phyloP scores from a whole-genome alignment of 2,797 vertebrate genomes.

The Ispidina picta region DNA sequence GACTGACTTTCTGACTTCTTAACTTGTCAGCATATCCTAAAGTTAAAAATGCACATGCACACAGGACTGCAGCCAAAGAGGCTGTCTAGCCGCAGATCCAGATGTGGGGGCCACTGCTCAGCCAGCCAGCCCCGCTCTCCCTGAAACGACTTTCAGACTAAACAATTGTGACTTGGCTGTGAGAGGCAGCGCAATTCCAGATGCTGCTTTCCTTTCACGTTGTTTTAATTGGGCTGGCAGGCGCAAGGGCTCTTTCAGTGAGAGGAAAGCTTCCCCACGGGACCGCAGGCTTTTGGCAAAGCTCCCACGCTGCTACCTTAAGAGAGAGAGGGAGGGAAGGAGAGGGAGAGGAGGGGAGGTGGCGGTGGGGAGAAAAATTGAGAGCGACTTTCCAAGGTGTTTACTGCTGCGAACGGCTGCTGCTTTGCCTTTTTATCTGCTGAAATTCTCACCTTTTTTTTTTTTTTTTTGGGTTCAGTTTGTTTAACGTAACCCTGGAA shows the following conservation, averaged over 20 bases:
- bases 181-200: slow-evolving; percentile 92
- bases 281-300: slow-evolving; percentile 80
- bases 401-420: slow-evolving; percentile 76
- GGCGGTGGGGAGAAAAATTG: slow-evolving; percentile 35
- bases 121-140: slow-evolving; percentile 76
- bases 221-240: slow-evolving; percentile 88
- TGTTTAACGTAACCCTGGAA: background rate
- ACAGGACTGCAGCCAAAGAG: slow-evolving; percentile 82
- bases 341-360: slow-evolving; percentile 45
- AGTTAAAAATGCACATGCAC: slow-evolving; percentile 85
- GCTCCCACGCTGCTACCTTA: slow-evolving; percentile 79
- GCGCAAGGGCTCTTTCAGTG: slow-evolving; percentile 85
- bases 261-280: slow-evolving; percentile 80
- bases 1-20: slow-evolving; percentile 84
- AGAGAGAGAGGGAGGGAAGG: slow-evolving; percentile 56
- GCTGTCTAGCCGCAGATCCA: slow-evolving; percentile 84
- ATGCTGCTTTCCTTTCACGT: slow-evolving; percentile 86
- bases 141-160: slow-evolving; percentile 89
- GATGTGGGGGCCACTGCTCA: slow-evolving; percentile 83
- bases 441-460: slow-evolving; percentile 43
- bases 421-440: slow-evolving; percentile 7
- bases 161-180: slow-evolving; percentile 96
- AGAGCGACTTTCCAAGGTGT: slow-evolving; percentile 74
- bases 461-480: fast-evolving
- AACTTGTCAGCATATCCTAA: slow-evolving; percentile 86